Percentiles rank a stretch among this genome's conserved stretches.
These are phyloP conservation scores for Acipenser oxyrinchus DNA, from an alignment of 2,797 vertebrate genomes.

Conservation along the genomic window DNA sequence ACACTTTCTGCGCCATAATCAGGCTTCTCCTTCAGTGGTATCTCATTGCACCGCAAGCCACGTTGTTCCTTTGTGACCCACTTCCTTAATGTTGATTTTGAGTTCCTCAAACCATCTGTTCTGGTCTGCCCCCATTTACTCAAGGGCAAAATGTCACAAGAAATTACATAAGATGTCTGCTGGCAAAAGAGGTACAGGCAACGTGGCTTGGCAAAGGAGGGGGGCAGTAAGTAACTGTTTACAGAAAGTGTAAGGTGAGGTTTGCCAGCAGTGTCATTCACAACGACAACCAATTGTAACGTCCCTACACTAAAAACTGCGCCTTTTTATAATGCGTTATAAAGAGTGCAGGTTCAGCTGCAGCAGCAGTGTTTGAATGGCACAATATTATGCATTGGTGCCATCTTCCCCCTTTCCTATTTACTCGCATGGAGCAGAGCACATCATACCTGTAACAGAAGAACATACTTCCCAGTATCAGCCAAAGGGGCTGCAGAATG, in stretches of 20 bases:
- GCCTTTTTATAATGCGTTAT: too few species aligned
- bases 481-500: too few species aligned
- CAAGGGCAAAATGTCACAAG: neutral
- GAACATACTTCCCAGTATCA: neutral
- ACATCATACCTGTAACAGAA: too few species aligned
- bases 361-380: too few species aligned
- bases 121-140: neutral
- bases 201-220: slow-evolving; percentile 1
- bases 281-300: too few species aligned
- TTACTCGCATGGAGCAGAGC: too few species aligned
- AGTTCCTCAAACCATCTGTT: slow-evolving; percentile 7
- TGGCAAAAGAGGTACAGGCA: neutral
- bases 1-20: neutral
- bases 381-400: too few species aligned
- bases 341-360: too few species aligned
- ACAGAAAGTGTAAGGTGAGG: slow-evolving; percentile 1
- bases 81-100: slow-evolving; percentile 12
- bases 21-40: slow-evolving; percentile 6
- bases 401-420: too few species aligned
- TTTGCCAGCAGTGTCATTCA: neutral
- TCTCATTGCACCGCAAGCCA: neutral
- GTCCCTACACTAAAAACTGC: too few species aligned
- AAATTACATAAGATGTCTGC: neutral
- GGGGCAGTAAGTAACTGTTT: slow-evolving; percentile 3
- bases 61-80: neutral